Conservation (phyloP, 1,140 invertebrate species). For the Cyphomyrmex costatus region DNA sequence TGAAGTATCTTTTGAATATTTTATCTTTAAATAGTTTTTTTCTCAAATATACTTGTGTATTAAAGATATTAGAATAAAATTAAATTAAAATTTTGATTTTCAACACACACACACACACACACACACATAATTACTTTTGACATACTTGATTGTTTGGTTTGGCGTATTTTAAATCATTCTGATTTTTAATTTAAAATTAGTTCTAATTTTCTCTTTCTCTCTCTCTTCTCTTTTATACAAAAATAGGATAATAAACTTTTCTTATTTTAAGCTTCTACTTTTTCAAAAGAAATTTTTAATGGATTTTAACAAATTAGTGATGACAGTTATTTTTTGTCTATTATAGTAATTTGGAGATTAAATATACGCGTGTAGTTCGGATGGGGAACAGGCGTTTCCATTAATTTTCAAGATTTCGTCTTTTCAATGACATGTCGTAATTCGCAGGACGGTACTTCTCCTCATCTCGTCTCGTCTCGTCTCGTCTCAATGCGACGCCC, state of each 20-base stretch:
- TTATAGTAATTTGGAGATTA: background rate
- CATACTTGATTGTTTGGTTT: background rate
- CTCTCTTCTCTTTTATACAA: background rate
- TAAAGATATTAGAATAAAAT: background rate
- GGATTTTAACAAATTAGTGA: background rate
- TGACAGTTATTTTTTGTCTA: background rate
- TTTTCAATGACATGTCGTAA: slow-evolving; percentile 58
- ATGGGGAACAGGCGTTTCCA: background rate
- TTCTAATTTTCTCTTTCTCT: background rate
- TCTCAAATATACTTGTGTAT: background rate
- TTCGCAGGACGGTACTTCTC: slow-evolving; percentile 50
- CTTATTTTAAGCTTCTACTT: background rate
- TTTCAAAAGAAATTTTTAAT: background rate
- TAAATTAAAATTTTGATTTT: background rate
- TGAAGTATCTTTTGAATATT: background rate
- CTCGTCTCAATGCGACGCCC: background rate
- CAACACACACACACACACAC: too few relatives aligned
- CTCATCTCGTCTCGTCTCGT: background rate
- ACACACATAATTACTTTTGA: background rate
- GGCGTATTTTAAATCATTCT: background rate
- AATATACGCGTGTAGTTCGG: background rate
- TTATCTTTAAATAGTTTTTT: background rate
- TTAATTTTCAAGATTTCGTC: slow-evolving; percentile 10
- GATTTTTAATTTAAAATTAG: background rate
- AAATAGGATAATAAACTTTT: background rate